Conservation (phyloP, 2,797 vertebrate species). For the Silurus aristotelis region DNA sequence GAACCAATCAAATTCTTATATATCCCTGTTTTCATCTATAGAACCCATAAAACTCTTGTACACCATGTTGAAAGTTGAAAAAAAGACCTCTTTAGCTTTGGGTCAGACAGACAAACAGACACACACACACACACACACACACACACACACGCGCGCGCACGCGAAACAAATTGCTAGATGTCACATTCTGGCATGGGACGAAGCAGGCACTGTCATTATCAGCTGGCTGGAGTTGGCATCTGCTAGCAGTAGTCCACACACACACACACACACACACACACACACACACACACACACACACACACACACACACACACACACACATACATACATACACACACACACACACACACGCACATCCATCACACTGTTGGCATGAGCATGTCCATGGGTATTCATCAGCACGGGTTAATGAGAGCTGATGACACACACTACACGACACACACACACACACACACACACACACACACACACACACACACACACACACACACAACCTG, state of each 20-base stretch:
- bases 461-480: too few relatives aligned
- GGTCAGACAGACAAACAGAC: background rate
- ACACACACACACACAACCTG: conserved; percentile 33
- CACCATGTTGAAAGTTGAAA: background rate
- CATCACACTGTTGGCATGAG: conserved; percentile 64
- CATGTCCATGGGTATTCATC: conserved; percentile 73
- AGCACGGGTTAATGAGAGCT: conserved; percentile 56
- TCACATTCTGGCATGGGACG: conserved; percentile 5
- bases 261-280: conserved; percentile 16
- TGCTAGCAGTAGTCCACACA: background rate
- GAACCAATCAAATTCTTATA: background rate
- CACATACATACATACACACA: conserved; percentile 31
- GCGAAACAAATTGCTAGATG: conserved; percentile 17
- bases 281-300: conserved; percentile 5
- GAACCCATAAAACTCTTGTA: background rate
- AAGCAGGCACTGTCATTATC: conserved; percentile 13
- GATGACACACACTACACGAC: conserved; percentile 58
- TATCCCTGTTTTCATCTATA: background rate
- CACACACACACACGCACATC: conserved; percentile 46
- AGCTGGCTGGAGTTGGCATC: conserved; percentile 5
- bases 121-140: background rate
- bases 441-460: too few relatives aligned
- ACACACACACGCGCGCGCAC: background rate
- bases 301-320: conserved; percentile 11
- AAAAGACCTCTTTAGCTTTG: background rate